Base-by-base conservation (phyloP, 1,140 invertebrate species). In the Pseudomyrmex concolor region DNA sequence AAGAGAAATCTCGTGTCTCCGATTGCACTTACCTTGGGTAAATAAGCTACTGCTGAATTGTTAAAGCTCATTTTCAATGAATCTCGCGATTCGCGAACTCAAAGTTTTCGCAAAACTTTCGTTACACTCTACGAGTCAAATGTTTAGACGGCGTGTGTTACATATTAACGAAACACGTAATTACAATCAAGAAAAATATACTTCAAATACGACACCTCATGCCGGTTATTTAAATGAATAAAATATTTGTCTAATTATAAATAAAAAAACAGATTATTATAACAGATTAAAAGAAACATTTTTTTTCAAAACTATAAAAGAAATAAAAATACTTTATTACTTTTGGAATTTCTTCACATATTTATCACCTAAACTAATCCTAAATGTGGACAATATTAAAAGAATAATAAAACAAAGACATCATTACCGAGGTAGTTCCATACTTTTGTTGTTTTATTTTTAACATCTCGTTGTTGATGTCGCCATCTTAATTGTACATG, bases 391-490 rank as follows among this genome's bases (percentile, higher is more conserved):
- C 3, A 25, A 25, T 25, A 25, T 25, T 25, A 25, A 25, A 83
- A 67, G 70, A 71, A 17, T 55, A 57, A 83, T 83, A 63, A 34
- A 74, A 68, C 45, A 13, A 67, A 66, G 73, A 60, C 51, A 34
- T n/a, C 19, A 83, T 83, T 83, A 83, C 72, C 76, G 64, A 84
- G 67, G 54, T 84, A 84, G 34, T 89, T 89, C 80, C 80, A 89
- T 89, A 84, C 84, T 84, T 78, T 80, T 80, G 64, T 80, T 70
- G 54, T 17, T 90, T 89, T 91, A 89, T 90, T 90, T 81, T 88
- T 60, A 77, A 25, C 67, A 81, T 87, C 51, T 71, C 85, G 64
- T 86, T 73, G 72, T 84, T 86, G 81, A 80, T 85, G 84, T 83
- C 85, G 70, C 68, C 83, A 83, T 82, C 70, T 89, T 85, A 63